Conservation (phyloP, 1,140 invertebrate genomes). For the Lasioglossum albipes region DNA sequence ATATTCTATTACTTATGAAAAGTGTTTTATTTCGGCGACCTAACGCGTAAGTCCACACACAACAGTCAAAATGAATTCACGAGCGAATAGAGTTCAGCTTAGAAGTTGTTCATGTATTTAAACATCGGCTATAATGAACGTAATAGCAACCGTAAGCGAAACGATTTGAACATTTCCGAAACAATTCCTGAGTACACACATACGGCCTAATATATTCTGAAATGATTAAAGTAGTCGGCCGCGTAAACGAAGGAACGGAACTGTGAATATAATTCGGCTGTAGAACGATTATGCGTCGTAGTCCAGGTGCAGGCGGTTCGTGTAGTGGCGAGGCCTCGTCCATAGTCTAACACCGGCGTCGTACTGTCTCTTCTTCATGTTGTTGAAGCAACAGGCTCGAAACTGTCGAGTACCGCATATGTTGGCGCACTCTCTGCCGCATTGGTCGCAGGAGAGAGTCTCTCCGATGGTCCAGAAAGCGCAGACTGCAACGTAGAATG, state of each 20-base stretch:
- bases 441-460: slow-evolving; percentile 80
- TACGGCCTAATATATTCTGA: slow-evolving; percentile 7
- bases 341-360: slow-evolving; percentile 59
- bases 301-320: slow-evolving; percentile 45
- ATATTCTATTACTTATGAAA: slow-evolving; percentile 1
- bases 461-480: slow-evolving; percentile 69
- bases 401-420: slow-evolving; percentile 83
- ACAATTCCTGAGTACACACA: background rate
- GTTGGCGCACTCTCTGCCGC: slow-evolving; percentile 81
- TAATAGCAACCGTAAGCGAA: background rate
- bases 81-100: background rate
- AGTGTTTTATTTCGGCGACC: background rate
- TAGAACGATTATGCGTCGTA: slow-evolving; percentile 32
- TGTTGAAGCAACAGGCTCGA: slow-evolving; percentile 83
- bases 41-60: background rate
- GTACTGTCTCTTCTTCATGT: slow-evolving; percentile 78
- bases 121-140: background rate
- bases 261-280: slow-evolving; percentile 4
- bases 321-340: slow-evolving; percentile 54
- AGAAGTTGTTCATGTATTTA: background rate
- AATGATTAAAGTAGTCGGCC: slow-evolving; percentile 11
- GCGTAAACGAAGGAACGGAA: slow-evolving; percentile 5
- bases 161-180: background rate
- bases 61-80: background rate
- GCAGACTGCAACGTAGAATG: slow-evolving; percentile 54